These are phyloP conservation scores for Pantherophis vulpinus DNA, from an alignment of 2,797 vertebrate species.

Conservation along the genomic window DNA sequence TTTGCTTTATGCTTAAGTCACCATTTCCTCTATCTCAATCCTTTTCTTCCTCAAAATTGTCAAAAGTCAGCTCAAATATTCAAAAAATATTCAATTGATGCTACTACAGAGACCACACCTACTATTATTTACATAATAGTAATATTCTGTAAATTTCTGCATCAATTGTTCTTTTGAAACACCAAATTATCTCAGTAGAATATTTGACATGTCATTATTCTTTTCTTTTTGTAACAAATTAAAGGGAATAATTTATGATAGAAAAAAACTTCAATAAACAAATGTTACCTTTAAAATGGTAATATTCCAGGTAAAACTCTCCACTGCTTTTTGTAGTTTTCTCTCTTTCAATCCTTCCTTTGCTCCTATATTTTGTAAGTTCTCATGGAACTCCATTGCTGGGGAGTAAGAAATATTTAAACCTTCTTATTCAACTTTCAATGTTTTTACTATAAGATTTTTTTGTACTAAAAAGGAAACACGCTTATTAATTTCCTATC, in stretches of 20 bases:
- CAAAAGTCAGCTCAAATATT: background rate
- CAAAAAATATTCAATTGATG: background rate
- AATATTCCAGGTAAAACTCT: conserved; percentile 99
- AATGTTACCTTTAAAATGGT: conserved; percentile 91
- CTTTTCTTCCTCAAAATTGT: background rate
- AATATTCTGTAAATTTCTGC: background rate
- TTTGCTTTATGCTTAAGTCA: background rate
- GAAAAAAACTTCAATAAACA: conserved; percentile 12
- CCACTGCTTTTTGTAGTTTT: conserved; percentile 91
- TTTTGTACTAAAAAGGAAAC: background rate
- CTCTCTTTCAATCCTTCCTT: conserved; percentile 95
- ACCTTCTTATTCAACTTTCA: conserved; percentile 11
- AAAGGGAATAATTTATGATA: background rate
- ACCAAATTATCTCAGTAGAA: background rate
- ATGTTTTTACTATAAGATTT: background rate
- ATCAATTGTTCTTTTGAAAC: background rate
- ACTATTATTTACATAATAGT: background rate
- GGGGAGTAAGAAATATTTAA: conserved; percentile 47
- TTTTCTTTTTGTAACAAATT: background rate
- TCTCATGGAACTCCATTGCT: conserved; percentile 99
- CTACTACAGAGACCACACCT: background rate
- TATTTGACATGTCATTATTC: background rate
- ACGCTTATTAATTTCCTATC: background rate
- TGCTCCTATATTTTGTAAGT: conserved; percentile 85
- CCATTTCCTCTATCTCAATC: background rate